Evolutionary conservation across 2,888 invertebrate genomes (phyloP), one percentile per base, ranked within the genome.

Genomic region (Dinocampus coccinellae): DNA sequence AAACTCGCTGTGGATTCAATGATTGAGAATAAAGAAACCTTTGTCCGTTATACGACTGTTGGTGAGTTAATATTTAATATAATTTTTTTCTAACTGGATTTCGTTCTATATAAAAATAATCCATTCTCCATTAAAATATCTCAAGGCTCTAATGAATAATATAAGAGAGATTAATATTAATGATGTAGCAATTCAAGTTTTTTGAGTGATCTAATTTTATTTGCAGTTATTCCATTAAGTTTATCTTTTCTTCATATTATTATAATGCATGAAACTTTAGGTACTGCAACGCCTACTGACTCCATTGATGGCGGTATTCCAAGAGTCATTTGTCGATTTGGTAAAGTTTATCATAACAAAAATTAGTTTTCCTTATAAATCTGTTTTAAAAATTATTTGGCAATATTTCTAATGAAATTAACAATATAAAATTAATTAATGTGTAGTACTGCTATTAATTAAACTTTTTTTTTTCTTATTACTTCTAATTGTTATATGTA

Each of bases 1-100:
- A 99, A 99, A 88, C 90, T 98, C 81, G 99, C 99, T 1, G 97
- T 99, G 0, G 99, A 99, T 88, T 95, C 98, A 16, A 96, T 99
- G 95, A 95, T 99, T 85, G 97, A 98, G 81, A 96, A 98, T 84
- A 97, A 97, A 88, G 96, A 96, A 85, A 98, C 98, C 0, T 98
- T 95, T 88, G 97, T 98, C 66, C 93, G 97, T 77, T 98, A 97
- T 87, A 97, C 97, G 42, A 97, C 97, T 81, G 97, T 98, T 79
- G 97, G 98, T 97, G 88, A 94, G 95, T 86, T 75, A 33, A 10
- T 16, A 55, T 55, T 34, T 62, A 72, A 58, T 34, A 29, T 20
- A 34, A 9, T 34, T n/a, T 16, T n/a, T 11, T 7, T 10, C 7
- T 20, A 10, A 22, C 7, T 53, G 10, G 11, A 53, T 39, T n/a